phyloP scores from a whole-genome alignment of 2,797 vertebrate genomes.

The Manis pentadactyla region DNA sequence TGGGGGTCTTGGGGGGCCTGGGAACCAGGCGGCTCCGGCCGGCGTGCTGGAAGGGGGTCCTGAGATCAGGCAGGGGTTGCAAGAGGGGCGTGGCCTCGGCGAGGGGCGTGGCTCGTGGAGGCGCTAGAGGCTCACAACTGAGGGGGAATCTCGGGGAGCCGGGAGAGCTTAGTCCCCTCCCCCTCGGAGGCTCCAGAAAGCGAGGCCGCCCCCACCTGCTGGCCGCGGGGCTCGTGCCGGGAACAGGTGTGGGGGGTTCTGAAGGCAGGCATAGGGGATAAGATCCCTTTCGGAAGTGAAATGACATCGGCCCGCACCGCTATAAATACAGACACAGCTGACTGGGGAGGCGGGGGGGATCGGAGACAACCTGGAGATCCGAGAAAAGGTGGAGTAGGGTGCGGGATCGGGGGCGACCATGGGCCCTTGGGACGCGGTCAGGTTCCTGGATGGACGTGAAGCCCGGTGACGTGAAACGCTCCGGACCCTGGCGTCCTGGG shows the following conservation, averaged over 20 bases:
- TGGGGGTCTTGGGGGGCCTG: slow-evolving; percentile 27
- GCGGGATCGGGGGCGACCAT: not conserved
- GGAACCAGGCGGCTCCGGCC: not conserved
- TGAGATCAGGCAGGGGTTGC: not conserved
- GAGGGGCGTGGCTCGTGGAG: not conserved
- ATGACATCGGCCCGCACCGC: not conserved
- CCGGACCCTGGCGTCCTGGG: not conserved
- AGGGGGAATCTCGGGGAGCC: not conserved
- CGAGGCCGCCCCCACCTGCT: not conserved
- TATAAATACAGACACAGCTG: slow-evolving; percentile 79
- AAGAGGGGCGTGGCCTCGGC: not conserved
- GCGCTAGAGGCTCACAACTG: too few relatives aligned
- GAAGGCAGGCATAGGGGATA: not conserved
- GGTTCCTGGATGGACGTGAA: not conserved
- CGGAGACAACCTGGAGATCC: not conserved
- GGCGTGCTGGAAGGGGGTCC: not conserved
- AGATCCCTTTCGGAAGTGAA: slow-evolving; percentile 71
- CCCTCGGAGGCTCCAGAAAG: not conserved
- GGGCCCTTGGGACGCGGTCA: not conserved
- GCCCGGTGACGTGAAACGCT: not conserved
- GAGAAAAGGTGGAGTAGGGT: not conserved
- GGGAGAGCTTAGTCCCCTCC: not conserved
- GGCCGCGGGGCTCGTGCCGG: not conserved
- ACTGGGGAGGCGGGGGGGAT: not conserved
- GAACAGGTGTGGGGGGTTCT: slow-evolving; percentile 73